Evolutionary conservation across 1,140 invertebrate genomes (phyloP).

Genomic region (Zaprionus kolodkinae): DNA sequence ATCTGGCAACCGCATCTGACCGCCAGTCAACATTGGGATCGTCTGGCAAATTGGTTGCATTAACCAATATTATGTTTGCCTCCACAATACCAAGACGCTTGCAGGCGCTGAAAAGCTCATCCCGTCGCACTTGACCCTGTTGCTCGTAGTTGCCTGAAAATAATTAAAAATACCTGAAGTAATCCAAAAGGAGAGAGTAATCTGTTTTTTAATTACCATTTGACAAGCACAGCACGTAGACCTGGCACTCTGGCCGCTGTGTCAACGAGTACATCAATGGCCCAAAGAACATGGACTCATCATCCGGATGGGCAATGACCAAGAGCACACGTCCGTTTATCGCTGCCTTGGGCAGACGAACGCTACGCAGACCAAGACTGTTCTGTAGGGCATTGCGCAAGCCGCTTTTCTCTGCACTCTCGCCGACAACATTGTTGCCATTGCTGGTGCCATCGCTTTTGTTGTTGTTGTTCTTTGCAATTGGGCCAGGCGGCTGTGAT

Average conservation of each 20-base stretch:
- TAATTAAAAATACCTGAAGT: slow-evolving; percentile 12
- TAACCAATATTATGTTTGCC: slow-evolving; percentile 90
- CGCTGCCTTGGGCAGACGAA: slow-evolving; percentile 59
- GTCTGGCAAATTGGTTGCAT: slow-evolving; percentile 90
- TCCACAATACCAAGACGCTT: slow-evolving; percentile 90
- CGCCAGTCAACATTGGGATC: slow-evolving; percentile 91
- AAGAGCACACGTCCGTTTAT: slow-evolving; percentile 88
- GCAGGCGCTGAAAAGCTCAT: slow-evolving; percentile 93
- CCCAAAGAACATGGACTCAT: slow-evolving; percentile 99
- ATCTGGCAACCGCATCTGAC: slow-evolving; percentile 88
- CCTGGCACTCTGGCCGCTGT: slow-evolving; percentile 87
- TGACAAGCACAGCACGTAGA: slow-evolving; percentile 94
- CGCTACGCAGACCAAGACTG: slow-evolving; percentile 65
- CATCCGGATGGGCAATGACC: slow-evolving; percentile 97
- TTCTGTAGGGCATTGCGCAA: slow-evolving; percentile 46
- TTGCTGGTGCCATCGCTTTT: slow-evolving; percentile 6
- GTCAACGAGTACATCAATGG: slow-evolving; percentile 91
- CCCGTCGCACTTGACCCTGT: slow-evolving; percentile 88
- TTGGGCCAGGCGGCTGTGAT: not conserved
- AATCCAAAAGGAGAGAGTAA: not conserved
- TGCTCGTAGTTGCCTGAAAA: slow-evolving; percentile 89
- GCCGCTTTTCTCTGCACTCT: slow-evolving; percentile 8
- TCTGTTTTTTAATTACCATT: slow-evolving; percentile 87
- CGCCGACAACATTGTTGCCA: not conserved
- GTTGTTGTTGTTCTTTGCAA: not conserved